phyloP scores from a whole-genome alignment of 2,797 vertebrate genomes.

The Sparidentex hasta region DNA sequence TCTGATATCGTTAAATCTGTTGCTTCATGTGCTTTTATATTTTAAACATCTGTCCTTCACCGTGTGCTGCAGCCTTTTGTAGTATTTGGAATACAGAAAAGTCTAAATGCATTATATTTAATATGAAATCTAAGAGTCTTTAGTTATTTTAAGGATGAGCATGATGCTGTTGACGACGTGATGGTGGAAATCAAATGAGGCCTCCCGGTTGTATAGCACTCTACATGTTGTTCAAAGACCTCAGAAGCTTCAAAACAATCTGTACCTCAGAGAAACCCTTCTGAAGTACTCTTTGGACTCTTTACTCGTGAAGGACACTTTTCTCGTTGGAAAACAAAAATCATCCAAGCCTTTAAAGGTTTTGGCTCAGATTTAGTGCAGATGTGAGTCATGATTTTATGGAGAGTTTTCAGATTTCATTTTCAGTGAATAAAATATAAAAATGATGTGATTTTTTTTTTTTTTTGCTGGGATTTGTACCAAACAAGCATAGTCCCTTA shows the following conservation, averaged over 20 bases:
- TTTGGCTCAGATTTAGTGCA: background rate
- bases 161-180: background rate
- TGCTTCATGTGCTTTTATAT: conserved; percentile 62
- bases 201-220: background rate
- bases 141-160: background rate
- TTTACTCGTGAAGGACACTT: background rate
- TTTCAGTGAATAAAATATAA: no score
- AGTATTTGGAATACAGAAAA: conserved; percentile 1
- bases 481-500: no score
- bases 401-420: no score
- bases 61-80: conserved; percentile 43
- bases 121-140: background rate
- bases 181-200: background rate
- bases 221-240: background rate
- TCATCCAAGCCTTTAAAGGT: no score
- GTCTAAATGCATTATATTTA: background rate
- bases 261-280: background rate
- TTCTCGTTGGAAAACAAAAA: background rate
- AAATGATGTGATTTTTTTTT: no score
- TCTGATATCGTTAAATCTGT: conserved; percentile 41
- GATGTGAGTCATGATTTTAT: no score
- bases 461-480: no score
- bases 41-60: conserved; percentile 55
- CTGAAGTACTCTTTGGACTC: background rate
- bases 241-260: background rate